A percentile compares a stretch with the other conserved stretches of the same genome.
Conservation (phyloP, 2,113 vertebrate genomes). For the Cephalopterus ornatus region DNA sequence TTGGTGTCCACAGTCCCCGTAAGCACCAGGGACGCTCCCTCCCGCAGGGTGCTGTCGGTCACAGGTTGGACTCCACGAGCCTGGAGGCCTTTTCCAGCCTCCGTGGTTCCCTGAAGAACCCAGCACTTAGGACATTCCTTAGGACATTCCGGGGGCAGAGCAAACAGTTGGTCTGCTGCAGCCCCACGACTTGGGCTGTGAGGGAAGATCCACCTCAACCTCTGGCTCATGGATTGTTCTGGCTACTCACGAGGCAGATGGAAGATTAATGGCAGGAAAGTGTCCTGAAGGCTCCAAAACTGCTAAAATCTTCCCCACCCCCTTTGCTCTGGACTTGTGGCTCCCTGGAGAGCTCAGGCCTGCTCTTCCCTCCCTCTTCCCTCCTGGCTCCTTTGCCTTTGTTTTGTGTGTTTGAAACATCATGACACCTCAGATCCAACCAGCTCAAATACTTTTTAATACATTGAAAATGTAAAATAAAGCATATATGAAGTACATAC, state of each 20-base stretch:
- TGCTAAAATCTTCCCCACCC: not conserved
- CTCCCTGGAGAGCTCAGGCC: not conserved
- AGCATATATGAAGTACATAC: conserved; percentile 82
- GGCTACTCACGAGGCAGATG: fast-evolving
- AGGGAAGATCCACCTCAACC: not conserved
- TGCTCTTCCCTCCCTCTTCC: not conserved
- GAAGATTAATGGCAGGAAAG: fast-evolving
- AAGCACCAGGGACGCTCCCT: not conserved
- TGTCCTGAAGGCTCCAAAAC: not conserved
- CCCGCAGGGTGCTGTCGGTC: fast-evolving
- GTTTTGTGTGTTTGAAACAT: not conserved
- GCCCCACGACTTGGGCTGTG: not conserved
- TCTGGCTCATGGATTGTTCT: fast-evolving
- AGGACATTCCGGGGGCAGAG: not conserved
- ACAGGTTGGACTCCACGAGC: fast-evolving
- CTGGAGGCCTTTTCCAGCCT: not conserved
- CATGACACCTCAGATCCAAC: conserved; percentile 23
- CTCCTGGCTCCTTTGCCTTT: not conserved
- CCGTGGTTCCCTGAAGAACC: fast-evolving
- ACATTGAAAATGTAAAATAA: conserved; percentile 83
- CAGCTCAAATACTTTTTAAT: conserved; percentile 77
- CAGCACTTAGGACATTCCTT: fast-evolving
- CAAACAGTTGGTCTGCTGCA: not conserved
- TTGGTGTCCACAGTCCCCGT: fast-evolving
- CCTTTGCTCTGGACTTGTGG: not conserved